Evolutionary conservation across 2,113 vertebrate genomes (phyloP), one percentile per base, ranked within the genome.

Genomic region (Octodon degus): DNA sequence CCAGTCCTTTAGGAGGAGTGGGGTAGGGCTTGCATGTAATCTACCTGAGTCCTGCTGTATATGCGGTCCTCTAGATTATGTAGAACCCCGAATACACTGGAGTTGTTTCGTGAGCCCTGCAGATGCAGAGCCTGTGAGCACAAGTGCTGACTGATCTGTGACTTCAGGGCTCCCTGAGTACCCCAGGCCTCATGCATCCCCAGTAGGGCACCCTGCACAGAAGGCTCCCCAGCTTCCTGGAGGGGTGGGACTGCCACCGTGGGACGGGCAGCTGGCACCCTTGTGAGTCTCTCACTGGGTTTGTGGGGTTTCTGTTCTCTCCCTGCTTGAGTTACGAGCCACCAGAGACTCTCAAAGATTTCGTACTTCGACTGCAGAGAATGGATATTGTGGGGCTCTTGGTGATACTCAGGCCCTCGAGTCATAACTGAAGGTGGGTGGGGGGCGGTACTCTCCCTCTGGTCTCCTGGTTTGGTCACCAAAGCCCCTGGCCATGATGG

Each of bases 401-500:
- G 1, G 2, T 24, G 25, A 13, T 53, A 22, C 50, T 50, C 4
- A 0, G 60, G 17, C n/a, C 22, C 65, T 68, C 27, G 40, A 55
- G 43, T 82, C 55, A 30, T 37, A 16, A 30, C 22, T 1, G 43
- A 79, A 60, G 50, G 50, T 37, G 40, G 76, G 62, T 53, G 24
- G 2, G 2, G 32, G 72, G 12, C 11, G 4, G 19, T 32, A 0
- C 10, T 34, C 20, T 32, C 24, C 24, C 62, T 63, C 30, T n/a
- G 30, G 55, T 87, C 43, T 67, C 53, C 55, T 1, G 0, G 43
- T 34, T 67, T 50, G 10, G 47, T 58, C 74, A 58, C 37, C 74
- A 20, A 65, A 0, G 0, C 27, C 22, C 1, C 16, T 43, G 22
- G 0, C 24, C 60, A 37, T 11, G 0, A 5, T 17, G 5, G 19